Conservation (phyloP, 1,140 invertebrate genomes). For the Temnothorax curvispinosus region DNA sequence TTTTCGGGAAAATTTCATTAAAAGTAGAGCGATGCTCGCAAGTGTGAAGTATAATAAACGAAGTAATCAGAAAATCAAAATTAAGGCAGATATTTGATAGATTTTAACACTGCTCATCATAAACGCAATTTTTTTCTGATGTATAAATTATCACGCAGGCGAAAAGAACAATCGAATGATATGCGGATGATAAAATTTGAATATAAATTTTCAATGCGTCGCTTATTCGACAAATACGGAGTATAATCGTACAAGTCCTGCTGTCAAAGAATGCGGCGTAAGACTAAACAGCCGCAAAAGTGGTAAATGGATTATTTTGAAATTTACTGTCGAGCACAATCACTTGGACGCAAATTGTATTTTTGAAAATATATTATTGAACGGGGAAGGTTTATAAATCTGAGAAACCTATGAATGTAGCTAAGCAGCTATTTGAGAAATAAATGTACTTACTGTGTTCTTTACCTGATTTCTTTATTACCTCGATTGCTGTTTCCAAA, state of each 20-base stretch:
- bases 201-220: background rate
- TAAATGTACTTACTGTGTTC: conserved; percentile 68
- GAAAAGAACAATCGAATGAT: conserved; percentile 14
- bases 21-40: background rate
- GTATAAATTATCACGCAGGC: background rate
- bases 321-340: background rate
- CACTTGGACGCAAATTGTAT: background rate
- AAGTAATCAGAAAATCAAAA: background rate
- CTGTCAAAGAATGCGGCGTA: background rate
- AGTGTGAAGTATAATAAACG: background rate
- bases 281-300: background rate
- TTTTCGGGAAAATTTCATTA: background rate
- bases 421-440: conserved; percentile 67
- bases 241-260: background rate
- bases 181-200: conserved; percentile 37
- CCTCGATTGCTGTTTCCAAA: conserved; percentile 71
- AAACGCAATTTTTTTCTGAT: background rate
- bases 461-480: conserved; percentile 73
- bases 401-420: conserved; percentile 80
- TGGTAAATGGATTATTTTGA: background rate
- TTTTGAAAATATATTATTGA: background rate
- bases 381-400: background rate
- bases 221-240: conserved; percentile 10
- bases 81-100: background rate
- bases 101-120: background rate